These are phyloP conservation scores for Plemyria rubiginata DNA, from an alignment of 2,888 invertebrate species.

Conservation along the genomic window DNA sequence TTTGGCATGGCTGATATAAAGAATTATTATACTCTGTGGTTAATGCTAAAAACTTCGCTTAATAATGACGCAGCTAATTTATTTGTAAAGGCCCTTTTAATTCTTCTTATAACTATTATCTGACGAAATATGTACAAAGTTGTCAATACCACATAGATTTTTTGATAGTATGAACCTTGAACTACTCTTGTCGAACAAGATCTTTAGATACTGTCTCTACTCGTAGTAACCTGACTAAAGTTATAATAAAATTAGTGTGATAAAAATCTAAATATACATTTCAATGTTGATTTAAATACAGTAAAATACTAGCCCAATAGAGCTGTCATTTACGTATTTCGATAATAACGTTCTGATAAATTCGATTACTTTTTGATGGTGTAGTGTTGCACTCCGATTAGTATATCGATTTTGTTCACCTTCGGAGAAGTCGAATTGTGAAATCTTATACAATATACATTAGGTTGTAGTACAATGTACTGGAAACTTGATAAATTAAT, in stretches of 20 bases:
- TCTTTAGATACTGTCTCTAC: constrained; percentile 4
- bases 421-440: constrained; percentile 46
- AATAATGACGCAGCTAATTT: too few species aligned
- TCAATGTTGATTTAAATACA: constrained; percentile 25
- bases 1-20: neutral
- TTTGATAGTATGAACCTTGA: constrained; percentile 1
- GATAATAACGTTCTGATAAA: constrained; percentile 35
- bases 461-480: constrained; percentile 43
- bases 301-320: constrained; percentile 27
- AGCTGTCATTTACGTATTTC: constrained; percentile 37
- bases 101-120: too few species aligned
- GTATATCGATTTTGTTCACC: constrained; percentile 38
- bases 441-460: constrained; percentile 51
- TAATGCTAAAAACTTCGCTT: too few species aligned
- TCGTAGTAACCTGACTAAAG: neutral
- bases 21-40: neutral
- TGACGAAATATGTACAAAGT: too few species aligned
- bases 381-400: constrained; percentile 33
- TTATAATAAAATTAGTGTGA: constrained; percentile 32
- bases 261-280: constrained; percentile 25
- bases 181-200: constrained; percentile 2
- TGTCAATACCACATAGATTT: too few species aligned
- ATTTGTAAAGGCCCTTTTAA: too few species aligned
- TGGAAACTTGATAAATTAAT: constrained; percentile 12
- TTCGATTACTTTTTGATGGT: constrained; percentile 35